Base-by-base conservation (phyloP, 1,140 invertebrate species). In the Meloidogyne hapla region DNA sequence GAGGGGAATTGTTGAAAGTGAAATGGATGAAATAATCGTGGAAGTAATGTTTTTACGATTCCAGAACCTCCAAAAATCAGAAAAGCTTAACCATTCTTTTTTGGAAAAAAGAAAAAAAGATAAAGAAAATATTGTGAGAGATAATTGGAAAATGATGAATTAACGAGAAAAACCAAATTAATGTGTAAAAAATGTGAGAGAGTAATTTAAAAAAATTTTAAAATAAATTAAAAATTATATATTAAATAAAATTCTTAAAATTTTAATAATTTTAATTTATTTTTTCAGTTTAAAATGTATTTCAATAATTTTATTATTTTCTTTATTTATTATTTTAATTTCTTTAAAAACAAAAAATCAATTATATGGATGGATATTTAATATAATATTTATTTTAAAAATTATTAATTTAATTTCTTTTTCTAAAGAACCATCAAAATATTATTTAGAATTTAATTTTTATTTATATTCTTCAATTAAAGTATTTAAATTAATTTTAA, bases 381-480 rank as follows among this genome's bases (percentile, higher is more conserved):
- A 77, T 64, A 40, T 83, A 12, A 33, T 81, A 15, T 83, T 83
- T 70, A 77, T 82, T 48, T 23, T 69, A n/a, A 81, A 81, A 40
- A 40, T 64, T 9, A 63, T 63, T 40, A 25, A 33, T 28, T 80
- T 42, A 40, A 42, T 63, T 25, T 61, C 77, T 2, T 80, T 82
- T 67, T 80, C 74, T 12, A 70, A n/a, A 13, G 25, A 82, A 13
- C 73, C 78, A 0, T n/a, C 70, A 40, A 76, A 69, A 25, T 82
- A 83, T 65, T 82, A 82, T 68, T 64, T 77, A 63, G 81, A 82
- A 68, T 82, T 84, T 77, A 77, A 84, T 63, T 33, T 82, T 33
- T 82, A 82, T 45, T 42, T 82, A 13, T 82, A 82, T 67, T 71
- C 81, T 4, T 38, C 73, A 25, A 75, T 82, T 33, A 75, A 83